These are phyloP conservation scores for Chaitophorus viminalis DNA, from an alignment of 2,888 invertebrate species.

Conservation along the genomic window DNA sequence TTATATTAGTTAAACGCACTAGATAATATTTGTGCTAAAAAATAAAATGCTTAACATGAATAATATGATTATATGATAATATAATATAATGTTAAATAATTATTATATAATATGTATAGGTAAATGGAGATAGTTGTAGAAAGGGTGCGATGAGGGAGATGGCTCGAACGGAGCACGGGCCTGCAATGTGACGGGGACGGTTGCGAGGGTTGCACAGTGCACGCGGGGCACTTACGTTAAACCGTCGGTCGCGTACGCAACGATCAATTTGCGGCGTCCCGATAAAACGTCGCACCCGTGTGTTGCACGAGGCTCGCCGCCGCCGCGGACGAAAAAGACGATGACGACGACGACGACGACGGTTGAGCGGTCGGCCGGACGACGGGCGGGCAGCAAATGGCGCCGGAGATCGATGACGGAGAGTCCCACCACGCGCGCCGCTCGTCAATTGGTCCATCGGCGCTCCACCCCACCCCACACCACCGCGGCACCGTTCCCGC, in stretches of 20 bases:
- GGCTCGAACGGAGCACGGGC: neutral
- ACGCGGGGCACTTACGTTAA: constrained; percentile 32
- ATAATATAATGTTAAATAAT: too few relatives aligned
- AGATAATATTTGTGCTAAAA: too few relatives aligned
- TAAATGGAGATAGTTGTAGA: too few relatives aligned
- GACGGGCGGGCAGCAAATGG: constrained; percentile 54
- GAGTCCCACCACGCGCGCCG: constrained; percentile 36
- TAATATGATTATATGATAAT: too few relatives aligned
- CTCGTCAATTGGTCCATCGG: constrained; percentile 61
- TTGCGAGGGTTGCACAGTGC: neutral
- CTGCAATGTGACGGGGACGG: neutral
- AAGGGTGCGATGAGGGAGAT: too few relatives aligned
- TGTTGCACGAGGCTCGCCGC: neutral
- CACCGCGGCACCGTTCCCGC: neutral
- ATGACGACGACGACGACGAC: neutral
- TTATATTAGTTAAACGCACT: too few relatives aligned
- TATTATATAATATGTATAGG: too few relatives aligned
- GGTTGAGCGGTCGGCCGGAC: neutral
- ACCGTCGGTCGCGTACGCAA: constrained; percentile 54
- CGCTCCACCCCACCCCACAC: constrained; percentile 53
- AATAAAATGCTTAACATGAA: too few relatives aligned
- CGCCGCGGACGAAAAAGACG: neutral
- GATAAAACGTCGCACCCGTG: constrained; percentile 50
- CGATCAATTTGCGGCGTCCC: constrained; percentile 61
- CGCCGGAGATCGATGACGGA: constrained; percentile 62